Percentiles rank a stretch among this genome's conserved stretches.
Evolutionary conservation across 2,888 invertebrate genomes (phyloP).

Genomic region (Girardia tigrina): DNA sequence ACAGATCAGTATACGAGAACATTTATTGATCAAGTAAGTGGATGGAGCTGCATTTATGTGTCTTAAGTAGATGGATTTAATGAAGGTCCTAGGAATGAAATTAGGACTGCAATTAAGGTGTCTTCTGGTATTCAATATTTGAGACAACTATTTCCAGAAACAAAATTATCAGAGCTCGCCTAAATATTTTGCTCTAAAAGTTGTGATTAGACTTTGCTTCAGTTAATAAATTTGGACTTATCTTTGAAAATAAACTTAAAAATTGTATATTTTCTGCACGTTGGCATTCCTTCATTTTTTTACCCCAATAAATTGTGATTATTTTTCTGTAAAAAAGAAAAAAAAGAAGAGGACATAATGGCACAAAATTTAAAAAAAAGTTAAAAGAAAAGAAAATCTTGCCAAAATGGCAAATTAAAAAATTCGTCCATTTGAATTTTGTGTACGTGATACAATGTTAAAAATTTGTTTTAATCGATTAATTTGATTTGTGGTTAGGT

Average conservation of each 20-base stretch:
- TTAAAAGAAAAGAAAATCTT: no score
- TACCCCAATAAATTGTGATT: not conserved
- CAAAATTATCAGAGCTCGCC: conserved; percentile 7
- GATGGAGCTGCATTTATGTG: conserved; percentile 70
- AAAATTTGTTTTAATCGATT: no score
- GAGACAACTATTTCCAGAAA: conserved; percentile 4
- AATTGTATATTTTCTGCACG: not conserved
- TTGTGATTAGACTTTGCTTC: not conserved
- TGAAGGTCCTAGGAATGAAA: conserved; percentile 17
- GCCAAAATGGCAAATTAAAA: no score
- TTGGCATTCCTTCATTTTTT: not conserved
- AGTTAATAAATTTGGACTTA: not conserved
- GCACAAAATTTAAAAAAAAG: no score
- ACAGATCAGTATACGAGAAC: conserved; percentile 5
- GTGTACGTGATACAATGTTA: no score
- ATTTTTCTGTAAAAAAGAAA: no score
- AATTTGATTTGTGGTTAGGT: no score
- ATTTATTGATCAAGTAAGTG: conserved; percentile 52
- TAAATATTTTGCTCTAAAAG: not conserved
- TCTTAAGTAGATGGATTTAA: conserved; percentile 67
- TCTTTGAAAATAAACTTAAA: not conserved
- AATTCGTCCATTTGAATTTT: no score
- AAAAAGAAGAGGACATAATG: no score
- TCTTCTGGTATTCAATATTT: conserved; percentile 26
- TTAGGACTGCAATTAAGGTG: conserved; percentile 25